Evolutionary conservation across 2,113 vertebrate genomes (phyloP), one percentile per base, ranked within the genome.

Genomic region (Amblyornis subalaris): DNA sequence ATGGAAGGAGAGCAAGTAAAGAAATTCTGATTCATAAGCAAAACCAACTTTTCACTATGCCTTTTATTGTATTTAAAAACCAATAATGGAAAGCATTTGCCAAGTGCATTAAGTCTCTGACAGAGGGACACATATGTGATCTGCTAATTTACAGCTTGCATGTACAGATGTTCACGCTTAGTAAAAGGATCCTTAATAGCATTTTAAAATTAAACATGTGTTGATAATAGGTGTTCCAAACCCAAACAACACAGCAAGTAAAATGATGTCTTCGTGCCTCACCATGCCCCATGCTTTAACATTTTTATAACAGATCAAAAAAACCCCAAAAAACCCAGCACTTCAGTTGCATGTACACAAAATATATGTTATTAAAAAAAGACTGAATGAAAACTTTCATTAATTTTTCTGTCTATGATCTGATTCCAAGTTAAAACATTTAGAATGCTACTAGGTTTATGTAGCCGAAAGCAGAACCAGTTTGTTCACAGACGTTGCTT

Each of bases 391-490:
- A 97, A 97, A 97, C 93, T 96, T 97, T 97, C 97, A 98, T 98
- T 98, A 97, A 96, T 97, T 98, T 97, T 94, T 96, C 86, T 93
- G 62, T 87, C 97, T 98, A 86, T 98, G 98, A 98, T 98, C 96
- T 98, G 94, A 97, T 98, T 98, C 97, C 98, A 98, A 97, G 96
- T 91, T 89, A 94, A 96, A 98, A 97, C 97, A 92, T 85, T 96
- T 94, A 98, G 96, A 97, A 91, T 94, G 96, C 95, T 97, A 97
- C 97, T 88, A 95, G 91, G 89, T 97, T 97, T 97, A 95, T 93
- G 96, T 98, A 98, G 98, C 98, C 94, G 10, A 97, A 96, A 98
- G 98, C 98, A 97, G 96, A 97, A 97, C 93, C 97, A 94, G 95
- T 96, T 96, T 94, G 94, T 96, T 96, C 97, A 97, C 93, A 97